phyloP scores from a whole-genome alignment of 2,113 vertebrate species.

The Hippocampus mohnikei region DNA sequence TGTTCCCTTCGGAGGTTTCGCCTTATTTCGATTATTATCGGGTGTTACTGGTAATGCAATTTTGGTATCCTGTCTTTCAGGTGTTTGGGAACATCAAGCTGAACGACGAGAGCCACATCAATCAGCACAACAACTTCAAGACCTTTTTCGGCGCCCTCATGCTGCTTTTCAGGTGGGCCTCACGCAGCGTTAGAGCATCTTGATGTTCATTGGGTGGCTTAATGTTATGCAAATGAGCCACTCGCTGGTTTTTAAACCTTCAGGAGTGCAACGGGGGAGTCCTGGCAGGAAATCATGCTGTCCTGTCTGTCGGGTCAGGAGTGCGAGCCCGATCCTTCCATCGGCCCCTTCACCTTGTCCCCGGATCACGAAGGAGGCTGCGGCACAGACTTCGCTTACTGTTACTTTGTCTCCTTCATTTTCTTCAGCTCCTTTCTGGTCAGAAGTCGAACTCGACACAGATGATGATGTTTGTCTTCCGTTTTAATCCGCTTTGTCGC shows the following conservation, averaged over 20 bases:
- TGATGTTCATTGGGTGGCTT: neutral
- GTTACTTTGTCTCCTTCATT: conserved; percentile 98
- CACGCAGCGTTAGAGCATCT: neutral
- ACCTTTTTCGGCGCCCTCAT: conserved; percentile 94
- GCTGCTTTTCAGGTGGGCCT: conserved; percentile 92
- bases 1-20: neutral
- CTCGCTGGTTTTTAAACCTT: conserved; percentile 14
- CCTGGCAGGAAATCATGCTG: conserved; percentile 99
- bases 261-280: conserved; percentile 97
- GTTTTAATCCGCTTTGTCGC: neutral
- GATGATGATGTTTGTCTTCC: neutral
- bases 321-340: conserved; percentile 85
- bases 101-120: conserved; percentile 95
- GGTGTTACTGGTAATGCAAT: neutral
- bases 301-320: conserved; percentile 89
- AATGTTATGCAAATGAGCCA: neutral
- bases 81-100: conserved; percentile 97
- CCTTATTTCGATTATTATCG: neutral
- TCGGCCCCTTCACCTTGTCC: conserved; percentile 67
- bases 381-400: conserved; percentile 93
- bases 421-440: conserved; percentile 99
- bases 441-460: conserved; percentile 42
- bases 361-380: conserved; percentile 80
- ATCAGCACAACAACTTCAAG: conserved; percentile 98
- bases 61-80: conserved; percentile 54